phyloP scores from a whole-genome alignment of 2,113 vertebrate genomes.

The Centropus bengalensis region DNA sequence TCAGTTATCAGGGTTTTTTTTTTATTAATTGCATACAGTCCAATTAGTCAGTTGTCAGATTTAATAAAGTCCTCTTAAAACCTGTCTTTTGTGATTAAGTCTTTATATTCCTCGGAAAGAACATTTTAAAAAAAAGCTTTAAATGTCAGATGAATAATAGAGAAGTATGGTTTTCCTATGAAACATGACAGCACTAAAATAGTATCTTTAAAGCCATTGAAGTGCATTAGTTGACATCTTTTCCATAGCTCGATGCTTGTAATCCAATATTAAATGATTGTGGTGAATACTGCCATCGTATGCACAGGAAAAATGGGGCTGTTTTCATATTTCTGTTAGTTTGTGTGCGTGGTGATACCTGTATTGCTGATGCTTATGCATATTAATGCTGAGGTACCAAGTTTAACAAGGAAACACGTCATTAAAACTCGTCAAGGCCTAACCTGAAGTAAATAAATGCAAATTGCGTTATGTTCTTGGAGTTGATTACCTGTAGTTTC shows the following conservation, averaged over 20 bases:
- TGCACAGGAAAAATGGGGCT: neutral
- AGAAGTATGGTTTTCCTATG: slow-evolving; percentile 57
- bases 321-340: neutral
- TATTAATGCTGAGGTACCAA: neutral
- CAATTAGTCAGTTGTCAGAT: slow-evolving; percentile 58
- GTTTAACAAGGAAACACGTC: neutral
- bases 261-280: slow-evolving; percentile 6
- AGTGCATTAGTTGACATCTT: slow-evolving; percentile 8
- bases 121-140: neutral
- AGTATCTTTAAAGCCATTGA: slow-evolving; percentile 4
- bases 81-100: slow-evolving; percentile 56
- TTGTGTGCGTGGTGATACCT: neutral
- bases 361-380: neutral
- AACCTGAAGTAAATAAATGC: neutral
- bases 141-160: slow-evolving; percentile 69
- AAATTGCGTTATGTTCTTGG: neutral
- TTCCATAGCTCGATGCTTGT: neutral
- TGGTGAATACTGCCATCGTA: slow-evolving; percentile 20
- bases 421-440: neutral
- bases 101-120: slow-evolving; percentile 60
- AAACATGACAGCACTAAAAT: slow-evolving; percentile 39
- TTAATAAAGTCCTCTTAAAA: slow-evolving; percentile 65
- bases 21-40: slow-evolving; percentile 33
- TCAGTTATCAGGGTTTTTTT: neutral
- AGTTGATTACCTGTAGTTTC: neutral